phyloP scores from a whole-genome alignment of 2,888 invertebrate genomes.

The Frankliniella fusca region DNA sequence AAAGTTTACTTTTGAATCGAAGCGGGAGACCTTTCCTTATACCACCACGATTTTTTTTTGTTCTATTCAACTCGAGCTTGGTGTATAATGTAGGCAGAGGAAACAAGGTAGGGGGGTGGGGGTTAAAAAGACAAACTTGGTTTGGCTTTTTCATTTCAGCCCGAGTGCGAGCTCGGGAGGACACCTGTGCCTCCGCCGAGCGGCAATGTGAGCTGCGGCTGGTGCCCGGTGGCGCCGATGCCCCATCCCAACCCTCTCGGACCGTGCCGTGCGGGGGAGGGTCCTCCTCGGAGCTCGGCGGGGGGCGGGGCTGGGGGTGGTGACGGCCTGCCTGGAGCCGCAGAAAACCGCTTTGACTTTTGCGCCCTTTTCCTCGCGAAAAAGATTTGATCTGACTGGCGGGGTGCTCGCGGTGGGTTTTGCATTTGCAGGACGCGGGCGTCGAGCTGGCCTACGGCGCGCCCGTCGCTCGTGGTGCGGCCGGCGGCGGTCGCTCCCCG shows the following conservation, averaged over 20 bases:
- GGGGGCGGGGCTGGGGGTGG: too few species aligned
- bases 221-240: too few species aligned
- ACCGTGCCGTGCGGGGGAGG: too few species aligned
- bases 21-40: not conserved
- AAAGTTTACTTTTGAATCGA: not conserved
- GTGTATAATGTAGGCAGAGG: not conserved
- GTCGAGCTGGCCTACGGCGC: not conserved
- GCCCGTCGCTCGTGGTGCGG: conserved; percentile 35
- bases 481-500: not conserved
- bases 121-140: not conserved
- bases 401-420: too few species aligned
- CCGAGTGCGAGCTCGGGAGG: not conserved
- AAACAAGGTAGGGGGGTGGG: not conserved
- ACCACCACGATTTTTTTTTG: not conserved
- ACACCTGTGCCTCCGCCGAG: not conserved
- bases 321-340: too few species aligned
- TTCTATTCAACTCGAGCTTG: not conserved
- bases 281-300: too few species aligned
- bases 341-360: too few species aligned
- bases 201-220: not conserved
- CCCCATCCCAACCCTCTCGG: too few species aligned
- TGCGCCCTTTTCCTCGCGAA: too few species aligned
- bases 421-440: not conserved
- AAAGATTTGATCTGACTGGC: too few species aligned
- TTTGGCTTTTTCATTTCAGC: not conserved